Percentiles rank a stretch among this genome's conserved stretches.
These are phyloP conservation scores for Caenorhabditis sp. DNA, from an alignment of 2,888 invertebrate species.

Conservation along the genomic window DNA sequence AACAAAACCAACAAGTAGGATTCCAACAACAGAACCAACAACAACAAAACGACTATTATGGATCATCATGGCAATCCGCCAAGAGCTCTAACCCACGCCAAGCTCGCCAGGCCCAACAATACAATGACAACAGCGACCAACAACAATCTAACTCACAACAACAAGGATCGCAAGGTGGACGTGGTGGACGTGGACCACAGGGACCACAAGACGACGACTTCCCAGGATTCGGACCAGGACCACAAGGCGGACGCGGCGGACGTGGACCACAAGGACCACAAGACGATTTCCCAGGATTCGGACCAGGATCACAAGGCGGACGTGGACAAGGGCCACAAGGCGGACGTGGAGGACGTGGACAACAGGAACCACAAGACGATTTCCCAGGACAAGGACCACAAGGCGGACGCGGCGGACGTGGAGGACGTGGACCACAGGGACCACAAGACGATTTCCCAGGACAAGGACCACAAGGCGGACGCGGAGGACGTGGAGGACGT, in stretches of 20 bases:
- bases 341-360: not conserved
- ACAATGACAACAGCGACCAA: not conserved
- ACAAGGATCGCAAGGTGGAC: not conserved
- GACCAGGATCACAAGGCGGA: not conserved
- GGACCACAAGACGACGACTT: constrained; percentile 17
- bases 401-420: not conserved
- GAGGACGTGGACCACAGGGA: not conserved
- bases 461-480: not conserved
- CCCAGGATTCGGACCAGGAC: constrained; percentile 8
- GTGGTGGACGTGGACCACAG: constrained; percentile 4
- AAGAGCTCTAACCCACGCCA: not conserved
- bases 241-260: constrained; percentile 5
- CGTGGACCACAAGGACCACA: not conserved
- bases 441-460: not conserved
- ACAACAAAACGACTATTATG: not conserved
- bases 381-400: constrained; percentile 2
- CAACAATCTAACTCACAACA: not conserved
- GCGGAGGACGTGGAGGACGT: not conserved
- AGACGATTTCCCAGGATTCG: not conserved
- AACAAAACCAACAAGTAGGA: no score
- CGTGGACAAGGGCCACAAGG: not conserved
- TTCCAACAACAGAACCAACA: not conserved
- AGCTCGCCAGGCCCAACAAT: not conserved
- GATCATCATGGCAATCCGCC: not conserved
- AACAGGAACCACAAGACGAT: not conserved